Evolutionary conservation across 1,140 invertebrate species (phyloP).

Genomic region (Coelopa frigida): DNA sequence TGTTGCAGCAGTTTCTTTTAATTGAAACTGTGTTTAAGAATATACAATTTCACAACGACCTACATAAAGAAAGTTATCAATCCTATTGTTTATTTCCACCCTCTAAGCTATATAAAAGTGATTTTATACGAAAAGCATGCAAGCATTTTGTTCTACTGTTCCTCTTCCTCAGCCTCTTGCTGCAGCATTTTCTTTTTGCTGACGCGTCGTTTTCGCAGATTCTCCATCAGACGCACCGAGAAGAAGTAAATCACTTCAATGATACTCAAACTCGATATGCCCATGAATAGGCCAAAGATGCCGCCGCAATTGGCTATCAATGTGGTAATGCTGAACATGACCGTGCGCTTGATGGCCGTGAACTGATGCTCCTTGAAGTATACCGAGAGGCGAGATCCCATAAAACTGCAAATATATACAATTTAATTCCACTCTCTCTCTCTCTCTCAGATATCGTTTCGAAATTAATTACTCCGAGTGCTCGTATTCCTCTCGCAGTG

Average conservation of each 20-base stretch:
- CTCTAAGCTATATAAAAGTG: no score
- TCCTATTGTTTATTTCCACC: no score
- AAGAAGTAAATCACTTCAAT: conserved; percentile 50
- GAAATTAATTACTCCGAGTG: conserved; percentile 24
- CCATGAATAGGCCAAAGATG: conserved; percentile 57
- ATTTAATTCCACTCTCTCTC: background rate
- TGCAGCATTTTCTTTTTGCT: conserved; percentile 24
- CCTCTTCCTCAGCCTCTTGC: conserved; percentile 14
- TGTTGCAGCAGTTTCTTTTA: no score
- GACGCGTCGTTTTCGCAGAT: conserved; percentile 27
- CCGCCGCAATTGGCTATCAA: conserved; percentile 61
- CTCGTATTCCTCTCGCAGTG: conserved; percentile 30
- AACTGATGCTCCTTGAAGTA: conserved; percentile 60
- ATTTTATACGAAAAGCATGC: no score
- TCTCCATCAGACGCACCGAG: conserved; percentile 38
- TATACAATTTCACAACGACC: no score
- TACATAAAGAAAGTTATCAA: no score
- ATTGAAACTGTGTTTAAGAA: no score
- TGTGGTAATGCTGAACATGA: conserved; percentile 57
- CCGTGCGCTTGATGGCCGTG: conserved; percentile 54
- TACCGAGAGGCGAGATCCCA: conserved; percentile 44
- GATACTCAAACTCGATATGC: conserved; percentile 50
- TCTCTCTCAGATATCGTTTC: no score
- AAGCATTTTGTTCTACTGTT: no score
- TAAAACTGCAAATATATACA: conserved; percentile 19